These are phyloP conservation scores for Oncorhynchus kisutch DNA, from an alignment of 2,113 vertebrate genomes.

Conservation along the genomic window DNA sequence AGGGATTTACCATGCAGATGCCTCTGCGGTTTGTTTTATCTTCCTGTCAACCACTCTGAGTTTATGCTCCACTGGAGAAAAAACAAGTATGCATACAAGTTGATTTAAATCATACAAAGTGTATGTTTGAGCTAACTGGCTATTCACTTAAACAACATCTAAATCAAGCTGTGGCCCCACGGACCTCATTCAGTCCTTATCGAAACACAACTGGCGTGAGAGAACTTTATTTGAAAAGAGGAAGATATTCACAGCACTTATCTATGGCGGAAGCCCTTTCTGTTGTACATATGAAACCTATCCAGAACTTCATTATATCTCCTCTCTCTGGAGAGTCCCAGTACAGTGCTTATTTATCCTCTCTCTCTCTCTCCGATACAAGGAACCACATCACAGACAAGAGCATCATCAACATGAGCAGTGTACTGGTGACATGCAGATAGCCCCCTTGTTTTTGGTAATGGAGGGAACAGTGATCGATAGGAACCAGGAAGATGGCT, in stretches of 20 bases:
- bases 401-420: slow-evolving; percentile 83
- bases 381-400: slow-evolving; percentile 60
- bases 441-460: slow-evolving; percentile 76
- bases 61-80: slow-evolving; percentile 45
- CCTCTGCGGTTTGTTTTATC: slow-evolving; percentile 58
- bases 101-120: slow-evolving; percentile 66
- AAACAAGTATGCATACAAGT: slow-evolving; percentile 65
- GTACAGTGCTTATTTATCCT: slow-evolving; percentile 76
- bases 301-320: slow-evolving; percentile 77
- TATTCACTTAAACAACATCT: slow-evolving; percentile 75
- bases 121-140: slow-evolving; percentile 70
- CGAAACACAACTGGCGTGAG: slow-evolving; percentile 64
- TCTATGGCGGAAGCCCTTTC: slow-evolving; percentile 63
- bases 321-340: slow-evolving; percentile 71
- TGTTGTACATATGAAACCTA: slow-evolving; percentile 72
- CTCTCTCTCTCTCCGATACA: slow-evolving; percentile 39
- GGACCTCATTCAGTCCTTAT: slow-evolving; percentile 73
- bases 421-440: slow-evolving; percentile 83
- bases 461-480: slow-evolving; percentile 80
- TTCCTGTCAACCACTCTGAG: slow-evolving; percentile 40
- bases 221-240: slow-evolving; percentile 72
- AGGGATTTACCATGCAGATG: slow-evolving; percentile 64
- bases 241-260: slow-evolving; percentile 72
- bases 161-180: slow-evolving; percentile 70
- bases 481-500: slow-evolving; percentile 74